Base-by-base conservation (phyloP, 2,113 vertebrate species). In the Alethe diademata region DNA sequence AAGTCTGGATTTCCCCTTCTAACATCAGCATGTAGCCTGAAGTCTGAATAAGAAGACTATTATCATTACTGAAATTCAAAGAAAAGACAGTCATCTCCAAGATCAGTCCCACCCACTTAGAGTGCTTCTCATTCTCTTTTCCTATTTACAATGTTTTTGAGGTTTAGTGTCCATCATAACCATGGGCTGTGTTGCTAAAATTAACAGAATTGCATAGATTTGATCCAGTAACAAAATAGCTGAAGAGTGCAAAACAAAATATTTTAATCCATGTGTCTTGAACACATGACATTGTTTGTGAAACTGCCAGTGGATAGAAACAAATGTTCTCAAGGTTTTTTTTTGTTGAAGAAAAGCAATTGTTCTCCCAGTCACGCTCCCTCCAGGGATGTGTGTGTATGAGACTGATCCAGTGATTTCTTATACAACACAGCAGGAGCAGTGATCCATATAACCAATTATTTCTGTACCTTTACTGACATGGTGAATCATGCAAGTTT, bases 401-500 rank as follows among this genome's bases (percentile, higher is more conserved):
- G 86, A 82, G 90, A 92, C 83, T 89, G 84, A 94, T 93, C 90
- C 78, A 92, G 67, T 67, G 84, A 86, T 92, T 88, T 95, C 80
- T 96, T 94, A 95, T 95, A 94, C 70, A 94, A 80, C 94, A 92
- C 79, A 95, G 79, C 60, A 92, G 71, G 33, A 93, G 82, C 93
- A 91, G 87, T 92, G 93, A 97, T 96, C 93, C 87, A 93, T 94
- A 89, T 47, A 96, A 95, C 65, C 94, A 94, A 95, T 97, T 95
- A 97, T 88, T 97, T 80, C 91, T 93, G 67, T 89, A 95, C 79
- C 74, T 93, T 95, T 92, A 80, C 78, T 96, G 91, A 95, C 90
- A 83, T 56, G 48, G 79, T 91, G 85, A 96, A 90, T 93, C 88
- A 78, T 84, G 83, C 89, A 88, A 70, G 38, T 60, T 95, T 96